Percentiles rank a stretch among this genome's conserved stretches.
Evolutionary conservation across 2,113 vertebrate genomes (phyloP).

Genomic region (Prochilodus magdalenae): DNA sequence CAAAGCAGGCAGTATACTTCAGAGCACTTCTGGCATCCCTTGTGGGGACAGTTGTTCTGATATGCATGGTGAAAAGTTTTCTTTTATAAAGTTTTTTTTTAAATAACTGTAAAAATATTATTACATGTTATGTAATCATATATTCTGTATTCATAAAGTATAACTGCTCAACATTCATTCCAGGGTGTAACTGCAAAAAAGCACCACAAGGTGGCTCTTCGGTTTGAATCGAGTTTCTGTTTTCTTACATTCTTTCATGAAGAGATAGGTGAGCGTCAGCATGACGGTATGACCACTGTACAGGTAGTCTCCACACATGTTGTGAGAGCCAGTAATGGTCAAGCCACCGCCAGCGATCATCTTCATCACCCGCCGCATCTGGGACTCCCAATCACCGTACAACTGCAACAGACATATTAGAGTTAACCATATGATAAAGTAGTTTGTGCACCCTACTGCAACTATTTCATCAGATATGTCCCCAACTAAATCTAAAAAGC

Average conservation of each 20-base stretch:
- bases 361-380: slow-evolving; percentile 86
- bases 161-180: neutral
- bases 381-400: slow-evolving; percentile 81
- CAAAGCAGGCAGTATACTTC: too few species aligned
- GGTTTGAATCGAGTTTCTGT: neutral
- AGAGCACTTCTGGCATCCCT: too few species aligned
- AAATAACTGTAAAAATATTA: too few species aligned
- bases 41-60: too few species aligned
- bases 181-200: neutral
- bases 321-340: slow-evolving; percentile 88
- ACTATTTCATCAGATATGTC: too few species aligned
- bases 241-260: slow-evolving; percentile 89
- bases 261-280: slow-evolving; percentile 87
- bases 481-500: too few species aligned
- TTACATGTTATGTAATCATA: too few species aligned
- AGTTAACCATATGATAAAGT: neutral
- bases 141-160: too few species aligned
- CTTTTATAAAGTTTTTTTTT: too few species aligned
- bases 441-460: too few species aligned
- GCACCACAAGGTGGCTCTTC: slow-evolving; percentile 41
- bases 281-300: slow-evolving; percentile 91
- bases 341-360: slow-evolving; percentile 86
- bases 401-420: neutral
- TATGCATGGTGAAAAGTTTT: too few species aligned
- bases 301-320: slow-evolving; percentile 89